Base-by-base conservation (phyloP, 2,113 vertebrate species). In the Ornithorhynchus anatinus region DNA sequence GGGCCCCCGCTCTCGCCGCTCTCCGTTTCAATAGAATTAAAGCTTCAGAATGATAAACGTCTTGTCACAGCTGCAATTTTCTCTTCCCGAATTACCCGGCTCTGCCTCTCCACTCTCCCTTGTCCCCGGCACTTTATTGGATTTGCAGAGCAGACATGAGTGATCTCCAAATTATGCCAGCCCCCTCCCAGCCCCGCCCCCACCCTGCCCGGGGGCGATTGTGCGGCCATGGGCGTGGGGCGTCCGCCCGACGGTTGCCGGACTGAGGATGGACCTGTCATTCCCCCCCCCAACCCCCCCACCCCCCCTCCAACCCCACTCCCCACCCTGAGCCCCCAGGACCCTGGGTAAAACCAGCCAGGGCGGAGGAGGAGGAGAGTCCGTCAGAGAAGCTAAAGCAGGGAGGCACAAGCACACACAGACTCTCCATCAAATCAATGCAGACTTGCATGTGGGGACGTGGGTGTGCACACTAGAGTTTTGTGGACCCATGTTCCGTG, bases 51-150 rank as follows among this genome's bases (percentile, higher is more conserved):
- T 93, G 93, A 95, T 91, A 91, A 93, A 93, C 65, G 86, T 88
- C 81, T 90, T 93, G 92, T 89, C 94, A 94, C 87, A 72, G 89
- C 93, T 96, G 95, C 95, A 92, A 89, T 95, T 95, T 95, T 95
- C 93, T 93, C 91, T 92, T 88, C 92, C 91, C 90, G 87, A 94
- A 95, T 95, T 94, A 94, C 64, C 67, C 47, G 61, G 63, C 69
- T 72, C 72, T 84, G 72, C 59, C 72, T 67, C 75, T 79, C 81
- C 79, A n/a, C 76, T 72, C 80, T 74, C 77, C 66, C 77, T 68
- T 12, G 77, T 88, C 72, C 78, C 74, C 79, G 84, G 64, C 29
- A 22, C 79, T 69, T 63, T 77, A 67, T 80, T 75, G 61, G 87
- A 87, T 89, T 86, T 81, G 84, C 82, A 72, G 86, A 74, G 80